phyloP scores from a whole-genome alignment of 1,140 invertebrate species.

The Musca vetustissima region DNA sequence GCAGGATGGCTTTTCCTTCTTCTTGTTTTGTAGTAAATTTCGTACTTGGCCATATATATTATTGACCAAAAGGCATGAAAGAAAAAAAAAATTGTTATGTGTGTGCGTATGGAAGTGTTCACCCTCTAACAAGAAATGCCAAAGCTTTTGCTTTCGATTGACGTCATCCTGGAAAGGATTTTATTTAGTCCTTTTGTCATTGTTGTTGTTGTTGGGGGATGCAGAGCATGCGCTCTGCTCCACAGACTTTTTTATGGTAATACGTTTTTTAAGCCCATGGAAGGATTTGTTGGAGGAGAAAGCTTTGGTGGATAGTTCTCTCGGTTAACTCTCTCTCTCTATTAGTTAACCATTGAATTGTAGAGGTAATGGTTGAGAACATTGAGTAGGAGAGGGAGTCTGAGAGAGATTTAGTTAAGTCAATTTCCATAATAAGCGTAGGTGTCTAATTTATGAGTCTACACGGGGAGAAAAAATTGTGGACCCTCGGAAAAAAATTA shows the following conservation, averaged over 20 bases:
- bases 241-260: no score
- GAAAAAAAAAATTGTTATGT: no score
- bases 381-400: not conserved
- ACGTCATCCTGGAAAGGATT: constrained; percentile 42
- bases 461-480: not conserved
- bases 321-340: no score
- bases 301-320: not conserved
- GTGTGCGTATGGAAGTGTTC: not conserved
- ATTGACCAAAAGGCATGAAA: no score
- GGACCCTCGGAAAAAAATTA: no score
- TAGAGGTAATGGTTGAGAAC: no score
- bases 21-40: no score
- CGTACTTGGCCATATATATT: no score
- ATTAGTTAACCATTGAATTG: no score
- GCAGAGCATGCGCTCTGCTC: constrained; percentile 40
- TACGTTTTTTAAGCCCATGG: not conserved
- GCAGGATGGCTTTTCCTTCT: no score
- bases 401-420: not conserved
- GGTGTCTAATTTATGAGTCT: not conserved
- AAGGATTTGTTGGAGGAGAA: not conserved
- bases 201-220: no score
- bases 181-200: not conserved
- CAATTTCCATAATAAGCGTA: not conserved
- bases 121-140: constrained; percentile 14
- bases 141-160: constrained; percentile 51